Evolutionary conservation across 2,797 vertebrate species (phyloP), one percentile per base, ranked within the genome.

Genomic region (Falco rusticolus): DNA sequence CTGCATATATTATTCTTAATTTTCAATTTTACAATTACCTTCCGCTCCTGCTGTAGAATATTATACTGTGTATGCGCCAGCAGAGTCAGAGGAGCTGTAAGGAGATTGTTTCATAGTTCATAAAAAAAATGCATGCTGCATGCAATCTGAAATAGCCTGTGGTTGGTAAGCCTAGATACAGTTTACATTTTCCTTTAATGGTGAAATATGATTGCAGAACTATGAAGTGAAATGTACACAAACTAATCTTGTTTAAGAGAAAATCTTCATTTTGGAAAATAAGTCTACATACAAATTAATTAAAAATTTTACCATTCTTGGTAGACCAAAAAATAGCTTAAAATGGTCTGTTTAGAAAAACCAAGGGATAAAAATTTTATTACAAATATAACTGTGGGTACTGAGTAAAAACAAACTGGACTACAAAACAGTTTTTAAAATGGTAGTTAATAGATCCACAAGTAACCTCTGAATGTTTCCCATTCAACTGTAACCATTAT

Each of bases 11-110:
- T 94, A 89, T 70, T 97, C 90, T 96, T 97, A 96, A 97, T 97
- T 97, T 90, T 96, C 82, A 93, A 76, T 94, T 94, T 94, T 94
- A 76, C 95, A 94, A 92, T 97, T 97, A 90, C 86, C 77, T 97
- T 93, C 78, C 51, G 20, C 94, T 96, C 91, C 83, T 65, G n/a
- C 71, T 89, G 77, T 33, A 76, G 93, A 97, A 92, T 94, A 83
- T 92, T 90, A 14, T 34, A 28, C 41, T 31, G 41, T 66, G 57
- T 39, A 41, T 7, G 6, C 1, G 11, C 45, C 92, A 64, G 87
- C 84, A 91, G 90, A 96, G 56, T 92, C 84, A 85, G 87, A 96
- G 96, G 82, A 96, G 80, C 89, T 96, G 68, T 71, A 93, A 96
- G 89, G 95, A 96, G 96, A 95, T 89, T 83, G 53, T 96, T 97